Conservation (phyloP, 1,140 invertebrate species). For the Stenopsyche tienmushanensis region DNA sequence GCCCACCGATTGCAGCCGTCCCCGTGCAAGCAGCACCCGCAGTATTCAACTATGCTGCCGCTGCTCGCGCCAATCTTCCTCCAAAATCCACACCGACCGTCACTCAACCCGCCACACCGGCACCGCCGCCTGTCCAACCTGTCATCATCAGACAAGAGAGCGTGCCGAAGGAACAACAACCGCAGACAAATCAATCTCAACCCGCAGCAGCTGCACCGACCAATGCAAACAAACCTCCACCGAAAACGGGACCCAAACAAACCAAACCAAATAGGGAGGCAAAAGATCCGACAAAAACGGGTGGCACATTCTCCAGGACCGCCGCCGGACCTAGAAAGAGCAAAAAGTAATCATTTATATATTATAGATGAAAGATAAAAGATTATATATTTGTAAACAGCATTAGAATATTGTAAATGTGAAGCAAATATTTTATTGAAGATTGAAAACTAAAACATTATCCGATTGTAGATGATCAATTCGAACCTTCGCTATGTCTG, state of each 20-base stretch:
- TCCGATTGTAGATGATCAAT: neutral
- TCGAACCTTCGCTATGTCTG: neutral
- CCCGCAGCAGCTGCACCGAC: neutral
- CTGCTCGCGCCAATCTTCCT: slow-evolving; percentile 36
- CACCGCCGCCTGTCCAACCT: slow-evolving; percentile 1
- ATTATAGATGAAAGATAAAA: neutral
- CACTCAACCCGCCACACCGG: slow-evolving; percentile 4
- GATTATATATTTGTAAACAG: neutral
- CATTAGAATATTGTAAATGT: neutral
- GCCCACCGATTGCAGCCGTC: neutral
- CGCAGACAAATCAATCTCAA: neutral
- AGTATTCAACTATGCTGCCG: slow-evolving; percentile 39
- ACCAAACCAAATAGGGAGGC: slow-evolving; percentile 4
- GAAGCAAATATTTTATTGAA: neutral
- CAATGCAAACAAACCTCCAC: neutral
- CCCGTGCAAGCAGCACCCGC: slow-evolving; percentile 22
- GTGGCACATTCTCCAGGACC: neutral
- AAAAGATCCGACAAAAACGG: slow-evolving; percentile 12
- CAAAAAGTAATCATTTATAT: slow-evolving; percentile 18
- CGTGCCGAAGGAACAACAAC: neutral
- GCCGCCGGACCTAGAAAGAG: slow-evolving; percentile 15
- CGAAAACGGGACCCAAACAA: slow-evolving; percentile 6
- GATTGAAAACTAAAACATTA: neutral
- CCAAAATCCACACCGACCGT: slow-evolving; percentile 12
- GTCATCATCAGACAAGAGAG: slow-evolving; percentile 2